Evolutionary conservation across 2,113 vertebrate genomes (phyloP).

Genomic region (Bufo bufo): DNA sequence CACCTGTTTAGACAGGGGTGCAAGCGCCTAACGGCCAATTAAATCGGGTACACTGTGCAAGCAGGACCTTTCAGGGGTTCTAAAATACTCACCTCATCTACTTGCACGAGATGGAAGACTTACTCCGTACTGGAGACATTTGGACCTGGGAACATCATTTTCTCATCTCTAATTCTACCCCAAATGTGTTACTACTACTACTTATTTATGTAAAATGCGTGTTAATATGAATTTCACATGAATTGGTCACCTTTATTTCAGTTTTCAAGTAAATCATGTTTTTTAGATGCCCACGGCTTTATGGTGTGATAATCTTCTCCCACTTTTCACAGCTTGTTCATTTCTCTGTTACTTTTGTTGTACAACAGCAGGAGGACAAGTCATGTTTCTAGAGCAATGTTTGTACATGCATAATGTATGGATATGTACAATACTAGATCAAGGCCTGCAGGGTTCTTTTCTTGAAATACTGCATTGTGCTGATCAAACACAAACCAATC

Average conservation of each 20-base stretch:
- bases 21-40: too few relatives aligned
- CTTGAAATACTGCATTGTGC: not conserved
- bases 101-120: too few relatives aligned
- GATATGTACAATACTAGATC: not conserved
- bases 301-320: not conserved
- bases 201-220: too few relatives aligned
- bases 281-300: not conserved
- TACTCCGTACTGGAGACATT: too few relatives aligned
- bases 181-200: too few relatives aligned
- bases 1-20: too few relatives aligned
- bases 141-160: too few relatives aligned
- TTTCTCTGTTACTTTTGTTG: not conserved
- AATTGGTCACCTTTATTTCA: not conserved
- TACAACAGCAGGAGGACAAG: not conserved
- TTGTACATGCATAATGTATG: slow-evolving; percentile 21
- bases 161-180: too few relatives aligned
- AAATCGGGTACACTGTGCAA: too few relatives aligned
- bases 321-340: not conserved
- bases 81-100: too few relatives aligned
- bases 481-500: slow-evolving; percentile 11
- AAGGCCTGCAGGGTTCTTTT: not conserved
- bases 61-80: too few relatives aligned
- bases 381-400: not conserved
- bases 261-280: not conserved
- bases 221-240: too few relatives aligned